Evolutionary conservation across 2,113 vertebrate genomes (phyloP), one percentile per base, ranked within the genome.

Genomic region (Tetrao urogallus): DNA sequence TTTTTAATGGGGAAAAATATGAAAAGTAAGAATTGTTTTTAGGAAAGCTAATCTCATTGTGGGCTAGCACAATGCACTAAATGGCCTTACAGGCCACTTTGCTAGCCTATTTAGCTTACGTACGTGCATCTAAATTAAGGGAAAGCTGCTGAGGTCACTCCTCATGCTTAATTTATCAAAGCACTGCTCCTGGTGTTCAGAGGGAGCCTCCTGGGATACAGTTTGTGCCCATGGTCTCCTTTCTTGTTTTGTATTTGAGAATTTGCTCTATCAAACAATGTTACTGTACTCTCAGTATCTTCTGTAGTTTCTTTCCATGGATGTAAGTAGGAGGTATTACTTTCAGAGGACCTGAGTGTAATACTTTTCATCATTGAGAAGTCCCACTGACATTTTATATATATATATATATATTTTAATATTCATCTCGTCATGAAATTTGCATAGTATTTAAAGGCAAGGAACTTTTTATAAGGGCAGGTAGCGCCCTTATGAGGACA

Each of bases 331-430:
- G 48, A 50, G 48, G 24, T 24, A 50, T 50, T 25, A 50, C 48
- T 50, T 13, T 50, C 48, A 50, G 48, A 50, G 48, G 13, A 50
- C 48, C 48, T 50, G 21, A 11, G 12, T 54, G 14, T 28, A 89
- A 78, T 93, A 65, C 22, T 73, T 76, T 72, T 50, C 67, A 47
- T 57, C 76, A 20, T 72, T 77, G 38, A 85, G 50, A 87, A 86
- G 58, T 50, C 60, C 96, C 38, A 28, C 80, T 86, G 87, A 80
- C 22, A 20, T 90, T 83, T 94, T 94, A 5, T 94, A 5, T 95
- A 70, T 90, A 69, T 43, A 43, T 38, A 38, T 38, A 38, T 38
- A 38, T 38, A 38, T 38, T 38, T 36, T 8, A 38, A 38, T 38
- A 38, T 38, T 38, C 38, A 38, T 38, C 9, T 38, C 38, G 9